These are phyloP conservation scores for Chelon labrosus DNA, from an alignment of 2,797 vertebrate genomes.

Conservation along the genomic window DNA sequence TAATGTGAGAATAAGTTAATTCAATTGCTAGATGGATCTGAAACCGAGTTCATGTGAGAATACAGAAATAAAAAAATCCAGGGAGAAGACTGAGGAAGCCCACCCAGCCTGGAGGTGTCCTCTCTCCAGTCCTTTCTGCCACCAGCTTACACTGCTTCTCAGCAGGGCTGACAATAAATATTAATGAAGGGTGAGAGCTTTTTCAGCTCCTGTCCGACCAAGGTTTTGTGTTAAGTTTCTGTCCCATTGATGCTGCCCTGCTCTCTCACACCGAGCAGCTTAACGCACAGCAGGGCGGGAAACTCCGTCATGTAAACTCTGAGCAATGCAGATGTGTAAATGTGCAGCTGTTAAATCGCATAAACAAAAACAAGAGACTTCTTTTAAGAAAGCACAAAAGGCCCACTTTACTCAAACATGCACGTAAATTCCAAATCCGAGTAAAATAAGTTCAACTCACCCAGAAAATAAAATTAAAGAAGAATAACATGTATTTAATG, in stretches of 20 bases:
- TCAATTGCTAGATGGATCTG: neutral
- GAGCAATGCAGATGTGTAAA: slow-evolving; percentile 2
- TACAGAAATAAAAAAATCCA: neutral
- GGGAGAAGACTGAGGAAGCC: slow-evolving; percentile 16
- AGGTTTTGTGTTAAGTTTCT: slow-evolving; percentile 19
- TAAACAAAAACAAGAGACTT: neutral
- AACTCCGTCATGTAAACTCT: slow-evolving; percentile 10
- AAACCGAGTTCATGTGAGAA: slow-evolving; percentile 13
- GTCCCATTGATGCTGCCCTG: slow-evolving; percentile 19
- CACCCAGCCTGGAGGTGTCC: slow-evolving; percentile 12
- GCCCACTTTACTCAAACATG: too few species aligned
- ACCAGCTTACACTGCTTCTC: slow-evolving; percentile 27
- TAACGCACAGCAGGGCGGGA: slow-evolving; percentile 34
- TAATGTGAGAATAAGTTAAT: slow-evolving; percentile 1
- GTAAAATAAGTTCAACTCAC: slow-evolving; percentile 84
- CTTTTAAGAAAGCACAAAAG: slow-evolving; percentile 1
- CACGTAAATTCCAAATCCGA: neutral
- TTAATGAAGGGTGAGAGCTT: slow-evolving; percentile 29
- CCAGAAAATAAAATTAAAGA: slow-evolving; percentile 93
- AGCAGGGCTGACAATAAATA: slow-evolving; percentile 39
- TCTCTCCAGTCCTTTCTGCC: too few species aligned
- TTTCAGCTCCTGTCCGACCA: slow-evolving; percentile 27
- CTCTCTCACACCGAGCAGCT: slow-evolving; percentile 17
- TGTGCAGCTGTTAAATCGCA: neutral
- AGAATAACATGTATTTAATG: slow-evolving; percentile 84